These are phyloP conservation scores for Eremophila alpestris DNA, from an alignment of 2,797 vertebrate species.

Conservation along the genomic window DNA sequence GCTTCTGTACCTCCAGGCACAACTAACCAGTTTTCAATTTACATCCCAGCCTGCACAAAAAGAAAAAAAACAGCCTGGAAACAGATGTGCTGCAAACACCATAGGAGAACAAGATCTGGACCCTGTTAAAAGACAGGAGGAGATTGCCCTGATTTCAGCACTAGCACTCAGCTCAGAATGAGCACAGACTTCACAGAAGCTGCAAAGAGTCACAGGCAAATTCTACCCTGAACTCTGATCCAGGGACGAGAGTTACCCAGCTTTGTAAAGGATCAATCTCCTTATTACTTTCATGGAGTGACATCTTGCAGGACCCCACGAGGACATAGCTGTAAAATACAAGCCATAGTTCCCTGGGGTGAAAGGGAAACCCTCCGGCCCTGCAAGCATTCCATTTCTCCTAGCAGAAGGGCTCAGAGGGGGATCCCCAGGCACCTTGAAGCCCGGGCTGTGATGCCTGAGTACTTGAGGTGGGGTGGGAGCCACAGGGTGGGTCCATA, in stretches of 20 bases:
- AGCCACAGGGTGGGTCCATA: neutral
- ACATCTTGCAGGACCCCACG: neutral
- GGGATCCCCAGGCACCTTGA: neutral
- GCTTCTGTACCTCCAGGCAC: neutral
- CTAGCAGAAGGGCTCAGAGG: neutral
- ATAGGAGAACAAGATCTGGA: neutral
- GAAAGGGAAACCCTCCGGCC: neutral
- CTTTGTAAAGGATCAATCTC: neutral
- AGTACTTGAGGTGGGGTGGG: rapidly evolving
- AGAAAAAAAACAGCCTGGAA: neutral
- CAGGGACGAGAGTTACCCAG: neutral
- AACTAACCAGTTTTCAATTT: neutral
- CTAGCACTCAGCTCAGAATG: neutral
- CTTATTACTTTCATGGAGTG: neutral
- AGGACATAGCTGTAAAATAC: neutral
- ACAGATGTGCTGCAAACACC: neutral
- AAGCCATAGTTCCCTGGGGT: neutral
- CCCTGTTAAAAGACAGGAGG: neutral
- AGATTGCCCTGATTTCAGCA: neutral
- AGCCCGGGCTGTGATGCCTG: neutral
- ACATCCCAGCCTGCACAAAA: neutral
- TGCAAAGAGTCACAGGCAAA: neutral
- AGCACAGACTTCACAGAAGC: neutral
- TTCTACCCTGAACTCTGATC: neutral
- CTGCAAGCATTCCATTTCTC: neutral